Evolutionary conservation across 53 echinoderm and acorn worm genomes (phyloP).

Genomic region (Luidia sarsii): DNA sequence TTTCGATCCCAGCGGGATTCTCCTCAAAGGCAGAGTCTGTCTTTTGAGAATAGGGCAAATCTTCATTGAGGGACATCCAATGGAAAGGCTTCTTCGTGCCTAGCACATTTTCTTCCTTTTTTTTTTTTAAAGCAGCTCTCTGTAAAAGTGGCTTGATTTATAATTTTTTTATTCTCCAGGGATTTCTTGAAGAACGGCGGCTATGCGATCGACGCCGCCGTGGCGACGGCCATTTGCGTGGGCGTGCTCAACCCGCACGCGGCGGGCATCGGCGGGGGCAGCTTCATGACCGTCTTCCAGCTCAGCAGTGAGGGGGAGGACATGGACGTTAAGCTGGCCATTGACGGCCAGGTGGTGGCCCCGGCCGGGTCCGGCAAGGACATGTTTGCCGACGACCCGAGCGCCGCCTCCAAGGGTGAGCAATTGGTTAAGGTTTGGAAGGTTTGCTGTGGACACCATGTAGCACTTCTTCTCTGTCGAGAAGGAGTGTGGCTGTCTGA

Average conservation of each 20-base stretch:
- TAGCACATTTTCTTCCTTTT: too few species aligned
- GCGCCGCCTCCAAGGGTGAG: conserved; percentile 4
- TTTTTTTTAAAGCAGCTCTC: too few species aligned
- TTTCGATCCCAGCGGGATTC: too few species aligned
- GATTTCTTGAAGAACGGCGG: conserved; percentile 44
- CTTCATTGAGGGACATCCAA: too few species aligned
- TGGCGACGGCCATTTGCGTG: conserved; percentile 40
- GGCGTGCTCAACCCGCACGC: conserved; percentile 47
- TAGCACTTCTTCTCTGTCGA: too few species aligned
- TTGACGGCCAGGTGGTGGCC: conserved; percentile 36
- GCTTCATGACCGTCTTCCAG: neutral
- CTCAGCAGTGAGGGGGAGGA: neutral
- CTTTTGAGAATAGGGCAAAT: too few species aligned
- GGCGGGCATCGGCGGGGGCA: conserved; percentile 46
- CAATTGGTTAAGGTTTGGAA: neutral
- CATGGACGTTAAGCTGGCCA: neutral
- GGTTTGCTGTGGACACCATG: neutral
- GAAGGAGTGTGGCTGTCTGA: too few species aligned
- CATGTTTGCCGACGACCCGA: conserved; percentile 15
- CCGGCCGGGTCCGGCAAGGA: neutral
- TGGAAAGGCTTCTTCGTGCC: too few species aligned
- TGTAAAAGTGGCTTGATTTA: too few species aligned
- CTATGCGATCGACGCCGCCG: conserved; percentile 25
- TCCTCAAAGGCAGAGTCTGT: too few species aligned
- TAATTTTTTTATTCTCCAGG: conserved; percentile 9